Base-by-base conservation (phyloP, 2,888 invertebrate genomes). In the Cantharis rufa region DNA sequence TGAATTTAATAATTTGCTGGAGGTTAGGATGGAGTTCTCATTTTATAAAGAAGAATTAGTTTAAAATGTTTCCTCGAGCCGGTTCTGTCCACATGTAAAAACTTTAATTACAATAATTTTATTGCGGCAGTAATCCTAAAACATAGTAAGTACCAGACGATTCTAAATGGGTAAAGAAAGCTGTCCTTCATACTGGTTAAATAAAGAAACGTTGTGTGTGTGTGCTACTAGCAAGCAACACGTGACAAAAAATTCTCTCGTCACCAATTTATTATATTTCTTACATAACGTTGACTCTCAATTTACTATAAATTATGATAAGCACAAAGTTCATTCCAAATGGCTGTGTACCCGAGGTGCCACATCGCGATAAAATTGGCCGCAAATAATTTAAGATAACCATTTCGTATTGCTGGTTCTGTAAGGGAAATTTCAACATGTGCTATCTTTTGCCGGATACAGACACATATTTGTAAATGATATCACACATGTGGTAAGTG, bases 381-480 rank as follows among this genome's bases (percentile, higher is more conserved):
- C n/a, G n/a, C 27, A 28, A 28, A 28, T 28, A 48, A 48, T 48
- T 48, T 2, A 0, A 48, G 48, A 48, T 13, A 48, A 48, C 48
- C 48, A n/a, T 48, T 48, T 48, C 9, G n/a, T 1, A 15, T 5
- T 61, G 62, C 61, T 16, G 48, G 18, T 18, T 2, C 21, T 73
- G 21, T 28, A 71, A 64, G 76, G 72, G 76, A 76, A 76, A 74
- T 76, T 70, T 76, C 69, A 79, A 80, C 78, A 78, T 76, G 75
- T 80, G 80, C 79, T 81, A 82, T 81, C 80, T 81, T n/a, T 77
- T 71, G 80, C 81, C 82, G 82, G 82, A 82, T 82, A 82, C 82
- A 82, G 82, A 80, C 82, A 80, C 81, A 82, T 82, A 82, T 81
- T 82, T 81, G 81, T 82, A 80, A 80, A 75, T 78, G 82, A 82